Percentiles rank a stretch among this genome's conserved stretches.
phyloP scores from a whole-genome alignment of 2,113 vertebrate genomes.

The Sarotherodon lohbergeri region DNA sequence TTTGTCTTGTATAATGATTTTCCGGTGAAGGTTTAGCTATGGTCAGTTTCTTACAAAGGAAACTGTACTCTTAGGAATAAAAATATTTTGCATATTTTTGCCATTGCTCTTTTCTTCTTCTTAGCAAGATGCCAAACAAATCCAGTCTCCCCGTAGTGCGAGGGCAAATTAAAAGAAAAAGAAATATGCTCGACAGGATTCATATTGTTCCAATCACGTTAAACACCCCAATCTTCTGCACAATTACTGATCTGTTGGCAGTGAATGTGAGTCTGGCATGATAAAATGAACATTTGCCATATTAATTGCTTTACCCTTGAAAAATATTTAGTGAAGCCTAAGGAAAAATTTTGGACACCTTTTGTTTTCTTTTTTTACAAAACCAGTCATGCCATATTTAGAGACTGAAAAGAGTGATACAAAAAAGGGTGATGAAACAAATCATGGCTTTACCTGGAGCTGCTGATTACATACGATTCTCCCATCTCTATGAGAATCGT shows the following conservation, averaged over 20 bases:
- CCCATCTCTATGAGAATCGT: background rate
- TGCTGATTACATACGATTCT: background rate
- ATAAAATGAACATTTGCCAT: background rate
- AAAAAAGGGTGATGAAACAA: background rate
- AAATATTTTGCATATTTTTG: background rate
- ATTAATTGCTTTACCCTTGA: background rate
- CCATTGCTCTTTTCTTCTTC: constrained; percentile 4
- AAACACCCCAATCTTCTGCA: background rate
- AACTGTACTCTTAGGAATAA: background rate
- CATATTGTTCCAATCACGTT: constrained; percentile 19
- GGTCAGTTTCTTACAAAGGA: background rate
- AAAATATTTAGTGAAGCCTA: background rate
- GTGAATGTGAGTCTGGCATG: background rate
- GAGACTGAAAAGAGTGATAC: background rate
- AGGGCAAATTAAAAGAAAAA: background rate
- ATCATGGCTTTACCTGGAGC: background rate
- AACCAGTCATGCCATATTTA: background rate
- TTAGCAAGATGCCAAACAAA: constrained; percentile 23
- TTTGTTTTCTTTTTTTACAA: background rate
- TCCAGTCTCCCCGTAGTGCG: background rate
- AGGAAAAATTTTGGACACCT: background rate
- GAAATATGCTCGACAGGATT: background rate
- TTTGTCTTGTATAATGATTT: background rate
- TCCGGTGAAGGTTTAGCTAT: background rate
- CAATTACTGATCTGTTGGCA: constrained; percentile 1